Percentiles rank a stretch among this genome's conserved stretches.
Evolutionary conservation across 2,797 vertebrate species (phyloP).

Genomic region (Vipera ursinii): DNA sequence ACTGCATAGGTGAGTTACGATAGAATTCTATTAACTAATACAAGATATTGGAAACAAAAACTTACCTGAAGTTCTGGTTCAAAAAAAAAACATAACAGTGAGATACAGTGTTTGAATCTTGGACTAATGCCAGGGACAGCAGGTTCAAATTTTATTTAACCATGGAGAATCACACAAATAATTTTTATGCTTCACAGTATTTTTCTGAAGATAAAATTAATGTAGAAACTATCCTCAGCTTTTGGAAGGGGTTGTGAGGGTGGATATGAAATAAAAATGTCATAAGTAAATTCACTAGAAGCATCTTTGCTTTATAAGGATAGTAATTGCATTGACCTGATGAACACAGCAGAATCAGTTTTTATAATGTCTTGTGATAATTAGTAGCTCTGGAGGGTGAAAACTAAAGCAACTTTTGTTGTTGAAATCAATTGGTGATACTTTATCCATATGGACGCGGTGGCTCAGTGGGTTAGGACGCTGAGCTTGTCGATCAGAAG

Average conservation of each 20-base stretch:
- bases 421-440: background rate
- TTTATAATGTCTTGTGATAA: background rate
- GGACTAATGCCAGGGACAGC: background rate
- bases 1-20: slow-evolving; percentile 87
- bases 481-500: too few relatives aligned
- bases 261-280: background rate
- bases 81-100: background rate
- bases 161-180: background rate
- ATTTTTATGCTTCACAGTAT: background rate
- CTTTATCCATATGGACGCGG: background rate
- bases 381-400: background rate
- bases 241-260: background rate
- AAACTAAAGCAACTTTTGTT: background rate
- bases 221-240: background rate
- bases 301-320: background rate
- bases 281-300: background rate
- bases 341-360: background rate
- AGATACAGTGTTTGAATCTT: background rate
- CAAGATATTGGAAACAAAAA: background rate
- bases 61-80: background rate
- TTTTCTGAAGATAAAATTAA: background rate
- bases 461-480: too few relatives aligned
- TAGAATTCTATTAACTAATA: background rate
- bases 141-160: background rate
- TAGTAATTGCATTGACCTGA: background rate